Conservation (phyloP, 1,140 invertebrate genomes). For the Wiebesia pumilae region DNA sequence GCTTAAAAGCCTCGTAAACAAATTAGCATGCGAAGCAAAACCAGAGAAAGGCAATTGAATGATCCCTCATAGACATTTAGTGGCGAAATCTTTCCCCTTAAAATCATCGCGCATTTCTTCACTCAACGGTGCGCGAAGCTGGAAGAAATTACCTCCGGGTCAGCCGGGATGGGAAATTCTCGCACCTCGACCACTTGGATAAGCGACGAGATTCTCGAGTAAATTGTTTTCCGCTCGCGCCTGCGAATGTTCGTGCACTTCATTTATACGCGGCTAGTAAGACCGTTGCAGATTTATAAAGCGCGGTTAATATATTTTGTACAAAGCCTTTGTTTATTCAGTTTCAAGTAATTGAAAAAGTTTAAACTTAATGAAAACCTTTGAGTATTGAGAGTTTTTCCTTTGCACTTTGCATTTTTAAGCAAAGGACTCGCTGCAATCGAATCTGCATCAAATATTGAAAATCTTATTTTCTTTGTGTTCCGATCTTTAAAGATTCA, state of each 20-base stretch:
- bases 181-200: slow-evolving; percentile 9
- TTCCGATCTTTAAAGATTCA: too few relatives aligned
- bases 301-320: neutral
- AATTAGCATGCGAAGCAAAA: neutral
- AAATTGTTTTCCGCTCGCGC: slow-evolving; percentile 53
- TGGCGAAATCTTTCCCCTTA: slow-evolving; percentile 7
- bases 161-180: slow-evolving; percentile 16
- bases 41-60: neutral
- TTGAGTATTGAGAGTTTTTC: too few relatives aligned
- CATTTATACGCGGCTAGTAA: neutral
- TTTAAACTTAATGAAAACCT: too few relatives aligned
- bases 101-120: neutral
- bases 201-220: slow-evolving; percentile 32
- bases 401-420: too few relatives aligned
- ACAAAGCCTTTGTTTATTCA: neutral
- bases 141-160: slow-evolving; percentile 39
- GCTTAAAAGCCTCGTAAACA: neutral
- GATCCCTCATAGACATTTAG: neutral
- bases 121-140: slow-evolving; percentile 3
- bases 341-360: neutral
- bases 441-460: too few relatives aligned
- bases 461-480: too few relatives aligned
- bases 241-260: neutral
- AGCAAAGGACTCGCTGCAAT: too few relatives aligned
- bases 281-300: neutral